Percentiles rank a stretch among this genome's conserved stretches.
phyloP scores from a whole-genome alignment of 2,113 vertebrate species.

The Mesitornis unicolor region DNA sequence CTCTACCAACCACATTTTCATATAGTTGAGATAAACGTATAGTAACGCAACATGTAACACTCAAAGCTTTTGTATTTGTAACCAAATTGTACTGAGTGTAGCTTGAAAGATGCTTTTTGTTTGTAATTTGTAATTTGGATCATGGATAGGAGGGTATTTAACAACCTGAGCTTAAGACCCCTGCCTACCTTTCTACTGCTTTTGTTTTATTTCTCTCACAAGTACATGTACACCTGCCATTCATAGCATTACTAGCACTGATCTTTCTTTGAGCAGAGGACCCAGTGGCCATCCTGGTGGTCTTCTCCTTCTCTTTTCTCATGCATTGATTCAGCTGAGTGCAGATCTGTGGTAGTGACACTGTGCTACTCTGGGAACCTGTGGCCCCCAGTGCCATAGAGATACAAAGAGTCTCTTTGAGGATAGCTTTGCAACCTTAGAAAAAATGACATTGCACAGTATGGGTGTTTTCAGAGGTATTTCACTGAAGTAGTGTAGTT shows the following conservation, averaged over 20 bases:
- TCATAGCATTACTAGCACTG: background rate
- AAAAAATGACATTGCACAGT: background rate
- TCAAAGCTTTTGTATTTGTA: background rate
- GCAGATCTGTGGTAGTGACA: background rate
- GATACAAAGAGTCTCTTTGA: background rate
- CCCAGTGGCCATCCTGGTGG: fast-evolving
- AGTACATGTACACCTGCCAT: background rate
- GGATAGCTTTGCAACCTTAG: background rate
- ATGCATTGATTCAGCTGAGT: background rate
- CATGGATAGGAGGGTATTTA: background rate
- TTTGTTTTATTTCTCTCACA: background rate
- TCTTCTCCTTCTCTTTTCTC: background rate
- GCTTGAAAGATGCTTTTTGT: background rate
- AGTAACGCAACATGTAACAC: background rate
- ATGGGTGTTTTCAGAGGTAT: background rate
- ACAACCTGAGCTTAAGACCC: background rate
- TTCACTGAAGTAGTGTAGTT: background rate
- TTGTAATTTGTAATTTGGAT: background rate
- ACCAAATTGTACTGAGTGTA: background rate
- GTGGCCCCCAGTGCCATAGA: background rate
- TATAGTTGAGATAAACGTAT: background rate
- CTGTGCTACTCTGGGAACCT: background rate
- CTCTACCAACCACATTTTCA: background rate
- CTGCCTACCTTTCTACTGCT: background rate
- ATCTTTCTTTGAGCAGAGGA: background rate